Evolutionary conservation across 2,888 invertebrate species (phyloP), one percentile per base, ranked within the genome.

Genomic region (Synergus itoensis): DNA sequence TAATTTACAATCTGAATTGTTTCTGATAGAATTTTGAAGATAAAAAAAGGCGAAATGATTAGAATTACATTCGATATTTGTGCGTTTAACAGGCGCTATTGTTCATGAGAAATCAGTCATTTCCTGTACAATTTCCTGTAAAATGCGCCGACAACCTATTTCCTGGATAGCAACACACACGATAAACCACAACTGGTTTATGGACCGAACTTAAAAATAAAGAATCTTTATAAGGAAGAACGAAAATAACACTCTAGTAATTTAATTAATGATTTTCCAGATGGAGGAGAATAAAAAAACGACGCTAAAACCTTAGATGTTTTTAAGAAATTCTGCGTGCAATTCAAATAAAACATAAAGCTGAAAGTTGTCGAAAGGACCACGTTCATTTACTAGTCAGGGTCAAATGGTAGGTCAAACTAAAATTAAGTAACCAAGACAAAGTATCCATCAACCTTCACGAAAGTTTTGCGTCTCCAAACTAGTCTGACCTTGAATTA

Each of bases 361-460:
- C 40, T 67, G 16, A 45, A 48, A 53, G 36, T 5, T 36, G 18
- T 14, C n/a, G 36, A 53, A 28, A 28, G 16, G 48, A 73, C 28
- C 18, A 41, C n/a, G 36, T 73, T 73, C 9, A 73, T 36, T 16
- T 40, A 16, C 18, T 53, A 65, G 65, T 65, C 41, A 73, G 48
- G 48, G 73, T 73, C 53, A 73, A 73, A 53, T n/a, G 53, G 36
- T 67, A 16, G 45, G 45, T 40, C 73, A 73, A 73, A 14, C n/a
- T 53, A n/a, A 28, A 36, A 73, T 73, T 53, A 73, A 53, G 73
- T 73, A 73, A 73, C 48, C 53, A 73, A 53, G 73, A 53, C 36
- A 40, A 73, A n/a, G 28, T 73, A 48, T 73, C 45, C 69, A 73
- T 57, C 53, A 73, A 73, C 73, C 73, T 73, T 36, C 36, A 48